Conservation (phyloP, 2,888 invertebrate species). For the Pocota personata region DNA sequence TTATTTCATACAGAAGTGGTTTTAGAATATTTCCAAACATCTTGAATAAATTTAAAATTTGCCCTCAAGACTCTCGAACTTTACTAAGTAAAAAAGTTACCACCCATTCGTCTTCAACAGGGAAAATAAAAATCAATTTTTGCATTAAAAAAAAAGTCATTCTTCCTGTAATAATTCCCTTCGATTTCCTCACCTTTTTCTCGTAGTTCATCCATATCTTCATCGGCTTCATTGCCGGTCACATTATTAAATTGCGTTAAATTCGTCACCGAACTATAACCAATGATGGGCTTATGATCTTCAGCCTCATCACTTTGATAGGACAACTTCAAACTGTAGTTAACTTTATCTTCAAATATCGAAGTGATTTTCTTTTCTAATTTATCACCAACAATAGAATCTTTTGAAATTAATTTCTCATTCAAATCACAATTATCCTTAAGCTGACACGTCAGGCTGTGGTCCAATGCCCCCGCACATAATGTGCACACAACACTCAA, state of each 20-base stretch:
- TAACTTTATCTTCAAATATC: conserved; percentile 81
- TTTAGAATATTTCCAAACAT: too few relatives aligned
- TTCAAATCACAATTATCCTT: conserved; percentile 80
- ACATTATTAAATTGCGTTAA: conserved; percentile 53
- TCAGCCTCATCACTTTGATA: conserved; percentile 77
- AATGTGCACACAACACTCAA: conserved; percentile 43
- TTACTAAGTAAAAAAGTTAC: too few relatives aligned
- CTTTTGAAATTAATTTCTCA: conserved; percentile 77
- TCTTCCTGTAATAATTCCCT: too few relatives aligned
- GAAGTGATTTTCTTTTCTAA: conserved; percentile 80
- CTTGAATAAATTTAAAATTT: too few relatives aligned
- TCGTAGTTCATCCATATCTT: conserved; percentile 43
- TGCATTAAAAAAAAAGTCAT: too few relatives aligned
- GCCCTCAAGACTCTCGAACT: too few relatives aligned
- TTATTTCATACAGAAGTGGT: too few relatives aligned
- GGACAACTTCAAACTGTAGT: conserved; percentile 79
- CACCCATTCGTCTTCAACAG: too few relatives aligned
- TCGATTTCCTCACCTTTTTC: conserved; percentile 50
- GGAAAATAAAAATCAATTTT: too few relatives aligned
- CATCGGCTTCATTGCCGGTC: conserved; percentile 9
- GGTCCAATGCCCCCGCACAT: conserved; percentile 67
- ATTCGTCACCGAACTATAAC: conserved; percentile 53
- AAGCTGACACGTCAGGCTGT: conserved; percentile 78
- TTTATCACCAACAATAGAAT: conserved; percentile 75
- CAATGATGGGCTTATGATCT: conserved; percentile 62